Base-by-base conservation (phyloP, 1,140 invertebrate genomes). In the Scaptomyza montana region DNA sequence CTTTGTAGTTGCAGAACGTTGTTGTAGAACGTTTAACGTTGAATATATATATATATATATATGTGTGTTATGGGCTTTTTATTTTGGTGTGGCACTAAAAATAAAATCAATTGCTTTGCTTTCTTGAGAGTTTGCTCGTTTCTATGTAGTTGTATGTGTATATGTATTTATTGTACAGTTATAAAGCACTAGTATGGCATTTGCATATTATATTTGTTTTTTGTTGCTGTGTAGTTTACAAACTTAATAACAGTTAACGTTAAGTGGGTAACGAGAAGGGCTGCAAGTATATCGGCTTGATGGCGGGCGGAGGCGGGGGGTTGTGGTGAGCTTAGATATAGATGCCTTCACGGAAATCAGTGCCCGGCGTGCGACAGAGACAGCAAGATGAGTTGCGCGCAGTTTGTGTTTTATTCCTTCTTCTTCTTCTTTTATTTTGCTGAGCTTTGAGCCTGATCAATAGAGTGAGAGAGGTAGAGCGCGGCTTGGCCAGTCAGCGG, bases 141-240 rank as follows among this genome's bases (percentile, higher is more conserved):
- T 41, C 21, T 25, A 25, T 25, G 1, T 25, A 25, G 21, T 25
- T 3, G 21, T 25, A 25, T 25, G 9, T 39, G 2, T 43, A 3
- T 43, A 6, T 56, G 73, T 81, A 62, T 76, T 76, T 72, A 87
- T 78, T 80, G 81, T 86, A 86, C 82, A 87, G 84, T 82, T 87
- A 89, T 86, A 86, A 86, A 87, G 82, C 82, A 87, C 82, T 87
- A 87, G 78, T 79, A 87, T 87, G 84, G 84, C 78, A 77, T 82
- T 78, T 74, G 79, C 63, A 81, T 36, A 36, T 36, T 36, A 36
- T 36, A 8, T 36, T 36, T 9, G 8, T 2, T 36, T 36, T 36
- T 69, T 55, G 53, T 60, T 76, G 51, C 16, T 55, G 39, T 65
- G 30, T 73, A 73, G 71, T 80, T 74, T 57, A 70, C 54, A 74